Conservation (phyloP, 1,140 invertebrate genomes). For the Macrotrachela quadricornifera region DNA sequence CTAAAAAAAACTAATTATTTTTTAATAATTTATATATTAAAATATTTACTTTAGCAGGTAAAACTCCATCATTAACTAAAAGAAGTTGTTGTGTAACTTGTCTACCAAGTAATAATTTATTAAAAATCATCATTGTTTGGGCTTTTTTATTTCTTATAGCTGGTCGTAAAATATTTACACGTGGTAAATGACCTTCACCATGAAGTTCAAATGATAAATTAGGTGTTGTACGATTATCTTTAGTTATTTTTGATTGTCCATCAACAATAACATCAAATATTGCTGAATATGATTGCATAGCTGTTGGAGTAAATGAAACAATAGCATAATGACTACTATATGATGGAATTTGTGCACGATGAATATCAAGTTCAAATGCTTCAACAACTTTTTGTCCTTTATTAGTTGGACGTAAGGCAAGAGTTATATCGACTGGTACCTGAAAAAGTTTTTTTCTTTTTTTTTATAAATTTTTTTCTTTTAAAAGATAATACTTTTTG, state of each 20-base stretch:
- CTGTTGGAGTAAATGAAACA: conserved; percentile 25
- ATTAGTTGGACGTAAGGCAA: conserved; percentile 13
- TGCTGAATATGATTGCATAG: conserved; percentile 25
- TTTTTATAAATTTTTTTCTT: background rate
- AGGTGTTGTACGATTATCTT: conserved; percentile 1
- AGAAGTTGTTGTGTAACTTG: conserved; percentile 19
- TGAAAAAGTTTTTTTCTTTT: background rate
- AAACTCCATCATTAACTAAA: conserved; percentile 25
- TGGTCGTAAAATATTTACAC: conserved; percentile 23
- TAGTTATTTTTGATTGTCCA: conserved; percentile 5
- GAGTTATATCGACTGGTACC: conserved; percentile 26
- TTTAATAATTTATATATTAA: background rate
- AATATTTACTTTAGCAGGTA: conserved; percentile 24
- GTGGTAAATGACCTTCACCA: conserved; percentile 29
- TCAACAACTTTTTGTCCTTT: conserved; percentile 12
- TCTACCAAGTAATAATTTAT: conserved; percentile 19
- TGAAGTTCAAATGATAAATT: conserved; percentile 22
- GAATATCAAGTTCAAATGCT: conserved; percentile 28
- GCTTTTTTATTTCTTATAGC: conserved; percentile 25
- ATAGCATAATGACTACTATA: conserved; percentile 26
- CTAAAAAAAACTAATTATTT: background rate
- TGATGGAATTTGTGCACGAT: conserved; percentile 20
- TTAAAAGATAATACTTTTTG: conserved; percentile 16
- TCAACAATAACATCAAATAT: conserved; percentile 28
- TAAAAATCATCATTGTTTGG: conserved; percentile 25